Percentiles rank a stretch among this genome's conserved stretches.
Evolutionary conservation across 2,888 invertebrate genomes (phyloP).

Genomic region (Lamellibrachia columna): DNA sequence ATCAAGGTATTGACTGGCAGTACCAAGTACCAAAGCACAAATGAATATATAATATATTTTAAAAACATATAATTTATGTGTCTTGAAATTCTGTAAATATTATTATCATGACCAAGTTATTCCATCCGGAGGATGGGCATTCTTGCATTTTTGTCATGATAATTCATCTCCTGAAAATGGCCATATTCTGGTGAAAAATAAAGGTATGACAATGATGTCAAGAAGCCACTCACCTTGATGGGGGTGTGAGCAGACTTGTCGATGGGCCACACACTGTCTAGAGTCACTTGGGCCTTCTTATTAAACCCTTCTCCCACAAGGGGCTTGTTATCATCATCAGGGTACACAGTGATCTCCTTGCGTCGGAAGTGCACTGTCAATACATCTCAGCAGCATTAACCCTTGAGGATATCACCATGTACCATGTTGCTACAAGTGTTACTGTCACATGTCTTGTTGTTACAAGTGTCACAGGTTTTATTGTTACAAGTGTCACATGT

Average conservation of each 20-base stretch:
- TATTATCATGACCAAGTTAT: too few relatives aligned
- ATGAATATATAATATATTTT: too few relatives aligned
- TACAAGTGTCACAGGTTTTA: neutral
- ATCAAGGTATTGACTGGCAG: too few relatives aligned
- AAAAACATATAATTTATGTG: too few relatives aligned
- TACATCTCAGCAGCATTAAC: neutral
- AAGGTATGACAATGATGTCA: too few relatives aligned
- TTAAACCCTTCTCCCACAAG: slow-evolving; percentile 88
- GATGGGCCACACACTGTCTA: slow-evolving; percentile 93
- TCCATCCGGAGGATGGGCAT: too few relatives aligned
- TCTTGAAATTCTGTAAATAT: too few relatives aligned
- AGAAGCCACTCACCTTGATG: slow-evolving; percentile 72
- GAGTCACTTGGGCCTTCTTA: slow-evolving; percentile 83
- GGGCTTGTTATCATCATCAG: slow-evolving; percentile 88
- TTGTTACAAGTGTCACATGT: too few relatives aligned
- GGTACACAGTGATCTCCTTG: slow-evolving; percentile 95
- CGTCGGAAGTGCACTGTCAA: slow-evolving; percentile 85
- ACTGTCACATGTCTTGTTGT: slow-evolving; percentile 23
- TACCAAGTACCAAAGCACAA: too few relatives aligned
- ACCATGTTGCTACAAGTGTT: neutral
- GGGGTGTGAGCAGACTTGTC: slow-evolving; percentile 76
- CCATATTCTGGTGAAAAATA: too few relatives aligned
- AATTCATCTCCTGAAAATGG: neutral
- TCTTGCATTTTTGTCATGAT: too few relatives aligned
- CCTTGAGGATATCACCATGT: slow-evolving; percentile 21